Evolutionary conservation across 1,140 invertebrate genomes (phyloP), one percentile per base, ranked within the genome.

Genomic region (Camponotus floridanus): DNA sequence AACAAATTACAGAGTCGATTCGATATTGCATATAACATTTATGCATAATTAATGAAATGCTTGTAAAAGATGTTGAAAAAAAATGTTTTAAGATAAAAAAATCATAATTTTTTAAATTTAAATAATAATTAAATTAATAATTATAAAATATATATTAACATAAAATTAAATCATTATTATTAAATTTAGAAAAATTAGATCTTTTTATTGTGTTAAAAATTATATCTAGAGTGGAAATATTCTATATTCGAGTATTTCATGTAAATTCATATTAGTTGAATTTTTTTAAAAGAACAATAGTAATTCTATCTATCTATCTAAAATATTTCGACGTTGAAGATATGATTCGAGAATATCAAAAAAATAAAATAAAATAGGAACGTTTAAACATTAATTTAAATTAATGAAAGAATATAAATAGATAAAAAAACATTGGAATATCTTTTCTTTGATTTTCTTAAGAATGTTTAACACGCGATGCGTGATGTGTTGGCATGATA

Each of bases 391-490:
- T 55, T 21, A 79, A 55, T 68, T 0, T 18, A 55, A 55, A 55
- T 36, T 51, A 18, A 79, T 51, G 18, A 18, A 51, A 55, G 42
- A 68, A 79, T 48, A 51, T 33, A 1, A 68, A n/a, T 8, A 8
- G 21, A 78, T 11, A 21, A 26, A 57, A 80, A 55, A 33, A 21
- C n/a, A 15, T 68, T 26, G 39, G 11, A 65, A 33, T 31, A 68
- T 15, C 15, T 79, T 68, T 45, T 9, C 15, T 70, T 80, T 33
- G 48, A 80, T 80, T 80, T 39, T 57, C 62, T 70, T 42, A 80
- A 42, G 36, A 68, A 80, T 80, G 70, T 80, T 80, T 68, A 80
- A 5, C 76, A 70, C 64, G 76, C 76, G 76, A 80, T 80, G 33
- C 65, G 31, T 61, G 76, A 70, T 45, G 45, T 45, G 64, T 68